Percentiles rank a stretch among this genome's conserved stretches.
These are phyloP conservation scores for Coelopa frigida DNA, from an alignment of 1,140 invertebrate species.

Conservation along the genomic window DNA sequence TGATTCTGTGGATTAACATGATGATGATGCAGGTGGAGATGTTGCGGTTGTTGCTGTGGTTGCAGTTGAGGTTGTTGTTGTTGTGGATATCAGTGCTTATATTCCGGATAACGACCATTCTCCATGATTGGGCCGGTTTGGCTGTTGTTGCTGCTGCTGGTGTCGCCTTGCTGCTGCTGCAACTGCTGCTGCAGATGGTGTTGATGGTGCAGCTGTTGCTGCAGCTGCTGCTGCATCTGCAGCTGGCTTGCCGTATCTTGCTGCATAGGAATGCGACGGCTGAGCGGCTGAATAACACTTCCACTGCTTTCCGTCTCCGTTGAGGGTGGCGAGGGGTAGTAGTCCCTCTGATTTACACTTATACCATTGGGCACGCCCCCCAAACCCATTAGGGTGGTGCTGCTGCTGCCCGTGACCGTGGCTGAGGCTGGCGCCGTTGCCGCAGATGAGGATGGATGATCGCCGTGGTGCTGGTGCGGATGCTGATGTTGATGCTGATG, in stretches of 20 bases:
- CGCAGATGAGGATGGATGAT: slow-evolving; percentile 39
- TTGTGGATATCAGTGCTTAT: slow-evolving; percentile 51
- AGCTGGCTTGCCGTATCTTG: slow-evolving; percentile 23
- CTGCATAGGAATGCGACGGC: slow-evolving; percentile 31
- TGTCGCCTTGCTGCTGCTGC: slow-evolving; percentile 36
- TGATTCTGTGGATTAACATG: slow-evolving; percentile 10
- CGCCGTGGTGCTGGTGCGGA: slow-evolving; percentile 44
- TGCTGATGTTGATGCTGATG: slow-evolving; percentile 37
- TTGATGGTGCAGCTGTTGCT: slow-evolving; percentile 25
- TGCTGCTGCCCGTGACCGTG: slow-evolving; percentile 27
- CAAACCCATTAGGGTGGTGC: slow-evolving; percentile 40
- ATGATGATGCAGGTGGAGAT: slow-evolving; percentile 1
- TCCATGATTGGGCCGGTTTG: slow-evolving; percentile 45
- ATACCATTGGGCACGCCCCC: slow-evolving; percentile 42
- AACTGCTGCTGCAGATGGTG: slow-evolving; percentile 30
- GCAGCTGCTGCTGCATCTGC: slow-evolving; percentile 11
- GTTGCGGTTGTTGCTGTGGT: slow-evolving; percentile 1
- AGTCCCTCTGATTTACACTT: slow-evolving; percentile 46
- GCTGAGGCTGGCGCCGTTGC: slow-evolving; percentile 27
- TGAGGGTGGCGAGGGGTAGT: slow-evolving; percentile 45
- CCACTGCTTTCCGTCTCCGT: slow-evolving; percentile 47
- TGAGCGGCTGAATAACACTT: slow-evolving; percentile 43
- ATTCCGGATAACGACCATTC: slow-evolving; percentile 46
- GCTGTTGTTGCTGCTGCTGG: slow-evolving; percentile 45
- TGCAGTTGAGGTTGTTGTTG: slow-evolving; percentile 8